Conservation (phyloP, 2,113 vertebrate genomes). For the Lanius ludovicianus region DNA sequence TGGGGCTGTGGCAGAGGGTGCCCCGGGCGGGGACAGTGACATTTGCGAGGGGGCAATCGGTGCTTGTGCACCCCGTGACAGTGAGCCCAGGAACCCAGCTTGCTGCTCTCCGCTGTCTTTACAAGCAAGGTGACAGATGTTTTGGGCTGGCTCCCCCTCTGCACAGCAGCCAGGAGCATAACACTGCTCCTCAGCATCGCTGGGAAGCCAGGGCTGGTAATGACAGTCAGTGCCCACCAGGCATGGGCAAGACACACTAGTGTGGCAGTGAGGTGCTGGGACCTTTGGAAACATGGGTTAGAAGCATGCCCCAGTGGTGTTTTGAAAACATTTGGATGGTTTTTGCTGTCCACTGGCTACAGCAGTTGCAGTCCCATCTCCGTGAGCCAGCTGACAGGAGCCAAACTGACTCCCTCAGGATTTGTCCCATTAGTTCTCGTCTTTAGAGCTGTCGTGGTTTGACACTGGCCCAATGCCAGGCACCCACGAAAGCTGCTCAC, state of each 20-base stretch:
- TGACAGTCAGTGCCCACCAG: background rate
- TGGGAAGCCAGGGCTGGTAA: background rate
- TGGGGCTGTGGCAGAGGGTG: fast-evolving
- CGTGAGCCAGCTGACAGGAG: background rate
- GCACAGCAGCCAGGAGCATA: fast-evolving
- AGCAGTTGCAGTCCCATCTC: background rate
- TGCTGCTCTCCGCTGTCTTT: background rate
- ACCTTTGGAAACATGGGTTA: background rate
- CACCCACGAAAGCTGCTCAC: background rate
- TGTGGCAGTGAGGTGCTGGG: background rate
- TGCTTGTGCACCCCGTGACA: fast-evolving
- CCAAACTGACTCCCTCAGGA: background rate
- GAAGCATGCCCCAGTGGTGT: background rate
- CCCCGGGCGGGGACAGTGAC: fast-evolving
- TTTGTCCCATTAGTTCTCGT: background rate
- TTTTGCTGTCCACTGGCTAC: background rate
- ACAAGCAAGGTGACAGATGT: fast-evolving
- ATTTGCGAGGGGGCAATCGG: fast-evolving
- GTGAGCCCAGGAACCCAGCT: background rate
- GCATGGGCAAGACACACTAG: fast-evolving
- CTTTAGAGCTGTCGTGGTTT: background rate
- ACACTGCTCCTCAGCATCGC: background rate
- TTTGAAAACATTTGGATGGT: background rate
- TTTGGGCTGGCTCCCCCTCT: fast-evolving
- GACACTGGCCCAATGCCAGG: background rate